Evolutionary conservation across 2,113 vertebrate genomes (phyloP), one percentile per base, ranked within the genome.

Genomic region (Rattus rattus): DNA sequence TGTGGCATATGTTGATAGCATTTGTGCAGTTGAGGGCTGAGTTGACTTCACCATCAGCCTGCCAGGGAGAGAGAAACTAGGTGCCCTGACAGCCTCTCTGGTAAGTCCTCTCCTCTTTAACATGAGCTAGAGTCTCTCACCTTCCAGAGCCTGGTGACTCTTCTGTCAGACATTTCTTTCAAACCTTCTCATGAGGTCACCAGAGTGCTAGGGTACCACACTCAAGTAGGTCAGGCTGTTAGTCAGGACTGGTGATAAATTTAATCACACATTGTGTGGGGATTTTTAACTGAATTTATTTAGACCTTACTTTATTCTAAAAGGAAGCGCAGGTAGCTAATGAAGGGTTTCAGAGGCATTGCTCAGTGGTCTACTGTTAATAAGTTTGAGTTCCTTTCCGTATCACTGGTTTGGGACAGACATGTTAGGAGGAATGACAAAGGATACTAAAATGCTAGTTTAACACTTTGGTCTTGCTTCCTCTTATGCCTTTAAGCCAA

Each of bases 401-500:
- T 49, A 47, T 89, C 17, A 56, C 7, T 4, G 69, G 47, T 7
- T 56, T 14, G 63, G 36, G 63, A 70, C 43, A 73, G n/a, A 79
- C 56, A 52, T 61, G n/a, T 80, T 94, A 52, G 69, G 80, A 94
- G 65, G 47, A 86, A 2, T 9, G 26, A 89, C 26, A 73, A 76
- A 67, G 36, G 36, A 59, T 94, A 84, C 56, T 61, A 33, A 93
- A 92, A 73, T 26, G 54, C 8, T 70, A 75, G 92, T 79, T 77
- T 65, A 79, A 91, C 47, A 80, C 76, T 54, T 69, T 54, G 61
- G 30, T 91, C 92, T 95, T 93, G 94, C 47, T 92, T 92, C 88
- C 86, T 6, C 69, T 92, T 47, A 76, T 49, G 59, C 28, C 94
- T 97, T 97, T 39, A 76, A 81, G 85, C 47, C 20, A 88, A 94